Conservation (phyloP, 2,797 vertebrate species). For the Gymnocypris eckloni region DNA sequence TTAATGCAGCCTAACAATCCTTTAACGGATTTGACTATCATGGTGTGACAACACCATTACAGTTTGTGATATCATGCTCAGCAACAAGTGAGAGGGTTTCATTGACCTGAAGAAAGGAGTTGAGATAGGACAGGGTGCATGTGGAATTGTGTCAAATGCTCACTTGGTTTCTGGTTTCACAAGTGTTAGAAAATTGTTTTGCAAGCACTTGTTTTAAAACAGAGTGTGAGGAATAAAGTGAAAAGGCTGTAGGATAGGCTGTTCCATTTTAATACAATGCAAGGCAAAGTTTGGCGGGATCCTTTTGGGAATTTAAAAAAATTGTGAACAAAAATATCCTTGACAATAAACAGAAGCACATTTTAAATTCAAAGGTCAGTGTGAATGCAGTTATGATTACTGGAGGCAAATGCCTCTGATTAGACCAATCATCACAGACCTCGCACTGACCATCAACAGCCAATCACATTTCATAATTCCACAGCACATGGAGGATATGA, state of each 20-base stretch:
- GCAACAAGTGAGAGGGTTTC: slow-evolving; percentile 74
- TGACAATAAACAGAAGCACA: slow-evolving; percentile 22
- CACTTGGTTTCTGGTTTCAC: slow-evolving; percentile 13
- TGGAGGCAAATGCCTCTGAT: slow-evolving; percentile 17
- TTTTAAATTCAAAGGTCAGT: slow-evolving; percentile 20
- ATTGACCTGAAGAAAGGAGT: slow-evolving; percentile 66
- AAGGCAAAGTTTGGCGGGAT: background rate
- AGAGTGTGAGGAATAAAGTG: background rate
- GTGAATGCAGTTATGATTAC: slow-evolving; percentile 15
- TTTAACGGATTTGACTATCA: too few relatives aligned
- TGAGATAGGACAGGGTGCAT: slow-evolving; percentile 1
- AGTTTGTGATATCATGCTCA: background rate
- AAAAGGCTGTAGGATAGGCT: background rate
- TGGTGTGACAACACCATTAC: background rate
- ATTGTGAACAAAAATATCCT: background rate
- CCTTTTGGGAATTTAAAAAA: slow-evolving; percentile 1
- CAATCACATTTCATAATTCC: slow-evolving; percentile 29
- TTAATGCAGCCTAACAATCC: too few relatives aligned
- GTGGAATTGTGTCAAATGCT: slow-evolving; percentile 32
- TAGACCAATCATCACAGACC: slow-evolving; percentile 33
- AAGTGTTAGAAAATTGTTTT: slow-evolving; percentile 37
- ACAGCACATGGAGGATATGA: slow-evolving; percentile 31
- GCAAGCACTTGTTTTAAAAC: slow-evolving; percentile 25
- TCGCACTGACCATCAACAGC: slow-evolving; percentile 9
- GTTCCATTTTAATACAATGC: slow-evolving; percentile 14